Base-by-base conservation (phyloP, 2,797 vertebrate species). In the Neosilurus mollespiculum region DNA sequence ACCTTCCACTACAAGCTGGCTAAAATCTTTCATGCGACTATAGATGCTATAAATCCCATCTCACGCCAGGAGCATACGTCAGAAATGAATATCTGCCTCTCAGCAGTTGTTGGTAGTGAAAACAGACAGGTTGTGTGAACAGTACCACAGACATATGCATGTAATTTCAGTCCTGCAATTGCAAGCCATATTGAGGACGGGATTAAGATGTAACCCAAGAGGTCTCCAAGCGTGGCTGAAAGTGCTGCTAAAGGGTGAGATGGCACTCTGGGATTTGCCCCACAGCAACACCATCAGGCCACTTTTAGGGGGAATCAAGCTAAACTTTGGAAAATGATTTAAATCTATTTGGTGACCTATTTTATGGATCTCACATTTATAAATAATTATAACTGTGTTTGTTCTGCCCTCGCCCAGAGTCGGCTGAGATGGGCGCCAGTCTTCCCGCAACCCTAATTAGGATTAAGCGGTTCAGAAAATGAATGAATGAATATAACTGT, bases 171-270 rank as follows among this genome's bases (percentile, higher is more conserved):
- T 62, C 87, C 53, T 87, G 90, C 91, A 92, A 90, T 93, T 91
- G 90, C 87, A 86, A 88, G 84, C 88, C 91, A 92, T 91, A 93
- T 93, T 93, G 90, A 88, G 89, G 86, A 85, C 80, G 86, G 91
- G 92, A 94, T 93, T 92, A 94, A 93, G 90, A 93, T 92, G 91
- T 91, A 92, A 91, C 91, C 87, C 83, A 91, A 92, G 91, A 92
- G 88, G 89, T 87, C 83, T 20, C 84, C 81, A 84, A 89, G 88
- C 82, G 87, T 86, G 88, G 66, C 84, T 88, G 84, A 84, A 85
- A 84, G 37, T 82, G 85, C 69, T 83, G 86, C 85, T 34, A 37
- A 81, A 65, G 81, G 84, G 67, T 49, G 83, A 83, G 78, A 81
- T 69, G 77, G 71, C 65, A 77, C 58, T 43, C 14, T 79, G 84